Evolutionary conservation across 2,113 vertebrate genomes (phyloP), one percentile per base, ranked within the genome.

Genomic region (Phalacrocorax brasilianus): DNA sequence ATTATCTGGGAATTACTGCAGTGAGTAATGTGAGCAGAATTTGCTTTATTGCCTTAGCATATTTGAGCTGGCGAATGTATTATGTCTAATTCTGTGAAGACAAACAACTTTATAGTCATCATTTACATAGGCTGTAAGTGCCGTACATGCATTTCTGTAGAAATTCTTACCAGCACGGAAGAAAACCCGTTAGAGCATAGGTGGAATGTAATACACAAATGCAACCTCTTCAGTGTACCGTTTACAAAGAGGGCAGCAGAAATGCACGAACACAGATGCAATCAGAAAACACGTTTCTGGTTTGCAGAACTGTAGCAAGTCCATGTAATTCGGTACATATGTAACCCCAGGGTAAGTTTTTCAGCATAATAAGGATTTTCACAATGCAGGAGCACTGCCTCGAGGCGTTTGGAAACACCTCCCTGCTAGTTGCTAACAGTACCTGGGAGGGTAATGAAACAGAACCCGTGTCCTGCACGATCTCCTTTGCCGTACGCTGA

Each of bases 321-420:
- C 61, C 3, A 1, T 6, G 59, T 88, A 91, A 91, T 72, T 94
- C 44, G 12, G 89, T 17, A 65, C 45, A 44, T 42, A 27, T 45
- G 70, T 75, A 81, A 85, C 65, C 81, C 40, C 1, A 18, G 68
- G 79, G 45, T 72, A 81, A 75, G 62, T 52, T 63, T 86, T 82
- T 74, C 75, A 67, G 68, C 19, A 24, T 44, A 72, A 74, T 18
- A 61, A 74, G 88, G 70, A 49, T 86, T 94, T 95, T 92, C 83
- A 71, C 85, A 71, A 53, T 3, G 14, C 40, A 33, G 0, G 14
- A 91, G 40, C 23, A 55, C 40, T 91, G 89, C 95, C 93, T 75
- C 52, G 8, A 82, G 91, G 93, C 89, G 32, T 81, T 85, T 68
- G 92, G 92, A 75, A 95, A 80, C 85, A 59, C 55, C 84, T 93